Evolutionary conservation across 1,140 invertebrate genomes (phyloP), one percentile per base, ranked within the genome.

Genomic region (Drosophila takahashii): DNA sequence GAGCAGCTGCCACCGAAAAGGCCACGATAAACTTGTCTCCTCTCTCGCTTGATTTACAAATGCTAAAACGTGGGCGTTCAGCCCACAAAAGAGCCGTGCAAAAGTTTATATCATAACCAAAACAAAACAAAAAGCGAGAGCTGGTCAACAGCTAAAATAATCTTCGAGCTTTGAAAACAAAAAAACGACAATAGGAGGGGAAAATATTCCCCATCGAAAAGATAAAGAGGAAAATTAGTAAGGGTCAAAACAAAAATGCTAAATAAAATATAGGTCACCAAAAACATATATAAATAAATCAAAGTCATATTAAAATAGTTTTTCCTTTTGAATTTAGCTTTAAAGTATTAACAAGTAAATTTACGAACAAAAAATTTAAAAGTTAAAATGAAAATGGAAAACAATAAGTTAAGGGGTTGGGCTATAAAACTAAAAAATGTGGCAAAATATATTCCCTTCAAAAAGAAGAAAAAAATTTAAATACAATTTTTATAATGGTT

Each of bases 11-110:
- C 79, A 79, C 51, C 75, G 47, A 62, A 51, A 52, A 65, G 42
- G 48, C 54, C 37, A 53, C 37, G 80, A 83, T 81, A 81, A 81
- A 65, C 59, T 83, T 61, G 65, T 81, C 54, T 60, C 54, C 47
- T 42, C 47, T 42, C 11, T 52, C 53, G 48, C 50, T 81, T 80
- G 79, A 81, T 81, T 81, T 81, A 83, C 75, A 74, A 74, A 79
- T 47, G 18, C n/a, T 3, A 8, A 36, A 29, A 13, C 48, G 39
- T 66, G 60, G 61, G 60, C 29, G 65, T 37, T 34, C 36, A 27
- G 27, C 11, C 47, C n/a, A 32, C n/a, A 29, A 50, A 32, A 29
- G 47, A 16, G 26, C 16, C 13, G n/a, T 11, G 22, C 15, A 32
- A 58, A 58, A 45, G 32, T 50, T 36, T 6, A 2, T 27, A 26